Evolutionary conservation across 2,888 invertebrate species (phyloP).

Genomic region (Pyrgus malvae): DNA sequence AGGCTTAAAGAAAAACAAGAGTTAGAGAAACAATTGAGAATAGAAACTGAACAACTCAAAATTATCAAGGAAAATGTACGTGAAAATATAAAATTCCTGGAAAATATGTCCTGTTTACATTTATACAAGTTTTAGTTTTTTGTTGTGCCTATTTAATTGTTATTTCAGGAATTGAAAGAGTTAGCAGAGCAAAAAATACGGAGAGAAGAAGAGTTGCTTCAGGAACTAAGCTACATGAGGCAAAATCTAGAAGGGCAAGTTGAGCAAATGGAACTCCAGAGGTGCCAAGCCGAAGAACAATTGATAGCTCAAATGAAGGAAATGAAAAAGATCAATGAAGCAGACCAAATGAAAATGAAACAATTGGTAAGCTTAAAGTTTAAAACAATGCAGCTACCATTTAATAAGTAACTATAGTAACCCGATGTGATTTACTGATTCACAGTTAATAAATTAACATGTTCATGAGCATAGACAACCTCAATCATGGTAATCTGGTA

Average conservation of each 20-base stretch:
- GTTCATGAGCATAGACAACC: too few species aligned
- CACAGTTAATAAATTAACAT: too few species aligned
- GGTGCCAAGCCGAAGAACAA: conserved; percentile 54
- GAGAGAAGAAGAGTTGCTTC: conserved; percentile 60
- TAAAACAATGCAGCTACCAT: too few species aligned
- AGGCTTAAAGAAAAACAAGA: conserved; percentile 66
- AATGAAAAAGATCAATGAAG: conserved; percentile 62
- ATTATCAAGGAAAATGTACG: conserved; percentile 70
- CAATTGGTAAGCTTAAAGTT: conserved; percentile 56
- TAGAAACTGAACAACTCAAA: conserved; percentile 65
- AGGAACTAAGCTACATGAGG: conserved; percentile 60
- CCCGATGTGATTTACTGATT: too few species aligned
- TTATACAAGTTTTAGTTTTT: too few species aligned
- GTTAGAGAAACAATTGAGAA: conserved; percentile 57
- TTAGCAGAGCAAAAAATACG: conserved; percentile 59
- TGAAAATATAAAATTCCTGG: too few species aligned
- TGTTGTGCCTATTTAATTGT: too few species aligned
- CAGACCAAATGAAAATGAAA: conserved; percentile 62
- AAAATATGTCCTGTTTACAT: too few species aligned
- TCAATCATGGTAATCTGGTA: too few species aligned
- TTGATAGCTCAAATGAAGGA: conserved; percentile 58
- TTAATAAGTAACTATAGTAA: too few species aligned
- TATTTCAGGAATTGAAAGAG: conserved; percentile 61
- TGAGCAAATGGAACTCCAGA: conserved; percentile 67
- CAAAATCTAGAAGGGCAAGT: conserved; percentile 62